These are phyloP conservation scores for Daktulosphaira vitifoliae DNA, from an alignment of 1,140 invertebrate genomes.

Conservation along the genomic window DNA sequence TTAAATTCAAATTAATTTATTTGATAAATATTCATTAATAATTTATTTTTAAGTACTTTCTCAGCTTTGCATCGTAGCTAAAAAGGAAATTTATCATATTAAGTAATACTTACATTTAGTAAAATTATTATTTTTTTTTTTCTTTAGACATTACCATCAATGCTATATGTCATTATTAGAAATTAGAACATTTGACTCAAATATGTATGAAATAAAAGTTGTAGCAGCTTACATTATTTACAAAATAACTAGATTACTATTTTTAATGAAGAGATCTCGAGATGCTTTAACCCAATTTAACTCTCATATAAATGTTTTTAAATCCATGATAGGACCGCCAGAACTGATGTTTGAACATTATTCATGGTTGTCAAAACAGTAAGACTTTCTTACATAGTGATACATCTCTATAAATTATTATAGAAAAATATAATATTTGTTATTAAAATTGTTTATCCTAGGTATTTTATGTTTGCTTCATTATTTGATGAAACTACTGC, in stretches of 20 bases:
- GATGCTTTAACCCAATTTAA: constrained; percentile 92
- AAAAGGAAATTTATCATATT: no score
- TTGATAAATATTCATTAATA: no score
- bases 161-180: constrained; percentile 84
- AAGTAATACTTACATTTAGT: no score
- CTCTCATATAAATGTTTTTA: constrained; percentile 82
- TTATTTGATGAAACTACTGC: constrained; percentile 91
- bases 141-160: constrained; percentile 76
- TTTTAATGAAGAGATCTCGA: constrained; percentile 75
- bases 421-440: not conserved
- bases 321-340: constrained; percentile 60
- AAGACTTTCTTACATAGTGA: constrained; percentile 44
- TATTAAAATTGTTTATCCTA: not conserved
- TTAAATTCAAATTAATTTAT: not conserved
- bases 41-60: no score
- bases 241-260: constrained; percentile 84
- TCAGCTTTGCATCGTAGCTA: no score
- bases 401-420: not conserved
- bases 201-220: constrained; percentile 86
- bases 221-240: constrained; percentile 94
- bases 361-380: constrained; percentile 95
- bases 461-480: constrained; percentile 67
- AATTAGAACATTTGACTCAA: constrained; percentile 76
- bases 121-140: constrained; percentile 32
- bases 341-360: constrained; percentile 90